Conservation (phyloP, 2,113 vertebrate genomes). For the Nymphicus hollandicus region DNA sequence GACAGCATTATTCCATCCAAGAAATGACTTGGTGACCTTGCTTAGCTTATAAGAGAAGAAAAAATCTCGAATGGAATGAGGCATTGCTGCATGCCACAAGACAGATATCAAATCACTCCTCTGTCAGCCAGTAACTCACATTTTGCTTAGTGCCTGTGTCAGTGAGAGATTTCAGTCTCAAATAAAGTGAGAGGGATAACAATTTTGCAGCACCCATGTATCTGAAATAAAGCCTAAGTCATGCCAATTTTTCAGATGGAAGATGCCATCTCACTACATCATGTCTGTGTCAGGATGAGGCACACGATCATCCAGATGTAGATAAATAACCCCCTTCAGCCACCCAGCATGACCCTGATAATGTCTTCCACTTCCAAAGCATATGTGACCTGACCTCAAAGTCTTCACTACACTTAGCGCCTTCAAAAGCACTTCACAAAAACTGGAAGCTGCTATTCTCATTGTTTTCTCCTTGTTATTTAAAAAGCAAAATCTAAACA, state of each 20-base stretch:
- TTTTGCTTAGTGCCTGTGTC: background rate
- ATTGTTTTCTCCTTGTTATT: background rate
- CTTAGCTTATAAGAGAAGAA: background rate
- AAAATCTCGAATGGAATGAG: background rate
- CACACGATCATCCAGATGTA: background rate
- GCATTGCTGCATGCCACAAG: background rate
- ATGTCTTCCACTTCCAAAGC: background rate
- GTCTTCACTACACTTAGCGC: background rate
- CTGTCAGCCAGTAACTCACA: background rate
- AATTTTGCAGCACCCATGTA: background rate
- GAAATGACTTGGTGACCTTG: background rate
- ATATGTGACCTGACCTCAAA: background rate
- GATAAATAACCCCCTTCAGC: background rate
- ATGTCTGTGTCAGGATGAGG: background rate
- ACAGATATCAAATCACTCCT: background rate
- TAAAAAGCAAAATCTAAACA: background rate
- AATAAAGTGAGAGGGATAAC: background rate
- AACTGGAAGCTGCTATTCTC: background rate
- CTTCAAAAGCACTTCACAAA: background rate
- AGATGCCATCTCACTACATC: background rate
- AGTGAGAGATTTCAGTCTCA: background rate
- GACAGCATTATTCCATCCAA: background rate
- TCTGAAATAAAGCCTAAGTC: background rate
- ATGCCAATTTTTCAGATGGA: background rate
- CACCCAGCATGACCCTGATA: background rate